Base-by-base conservation (phyloP, 2,888 invertebrate genomes). In the Saturnia japonica region DNA sequence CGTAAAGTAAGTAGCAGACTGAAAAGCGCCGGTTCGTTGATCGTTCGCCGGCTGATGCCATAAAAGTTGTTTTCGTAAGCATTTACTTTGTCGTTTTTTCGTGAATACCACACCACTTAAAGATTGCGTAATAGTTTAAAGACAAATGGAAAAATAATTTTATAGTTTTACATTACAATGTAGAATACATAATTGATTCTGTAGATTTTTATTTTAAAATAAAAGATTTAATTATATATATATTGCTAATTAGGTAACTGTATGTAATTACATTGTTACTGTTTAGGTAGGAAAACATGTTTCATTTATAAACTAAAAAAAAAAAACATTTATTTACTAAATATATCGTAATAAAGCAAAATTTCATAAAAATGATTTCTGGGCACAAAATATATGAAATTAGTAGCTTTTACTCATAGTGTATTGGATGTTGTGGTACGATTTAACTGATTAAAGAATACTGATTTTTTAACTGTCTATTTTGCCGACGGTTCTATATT, bases 1-100 rank as follows among this genome's bases (percentile, higher is more conserved):
- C 87, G 88, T 88, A 85, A 86, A 89, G 85, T 87, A n/a, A 88
- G 84, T 86, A 83, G 85, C 82, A 84, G 79, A 78, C 88, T 91
- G 92, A 90, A 91, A 91, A 84, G 83, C 85, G 75, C n/a, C 40
- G 40, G 64, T 60, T 60, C 57, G 57, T 28, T 60, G n/a, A 22
- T 40, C 82, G 81, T 85, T 83, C 79, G 80, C 80, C 78, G 81
- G 82, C 80, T 80, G 85, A 86, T 85, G 84, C 88, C 88, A 82
- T 89, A 89, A 88, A 90, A 89, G 85, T 89, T 88, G 87, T 85
- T 84, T 84, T 83, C 75, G 75, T 83, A 75, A 74, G 76, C 79
- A 76, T 81, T 82, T 82, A 75, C 77, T 78, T 73, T 71, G 67
- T 43, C 71, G 68, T 77, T 81, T 83, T 77, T 80, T 80, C 81